Evolutionary conservation across 2,797 vertebrate species (phyloP).

Genomic region (Cyprinella venusta): DNA sequence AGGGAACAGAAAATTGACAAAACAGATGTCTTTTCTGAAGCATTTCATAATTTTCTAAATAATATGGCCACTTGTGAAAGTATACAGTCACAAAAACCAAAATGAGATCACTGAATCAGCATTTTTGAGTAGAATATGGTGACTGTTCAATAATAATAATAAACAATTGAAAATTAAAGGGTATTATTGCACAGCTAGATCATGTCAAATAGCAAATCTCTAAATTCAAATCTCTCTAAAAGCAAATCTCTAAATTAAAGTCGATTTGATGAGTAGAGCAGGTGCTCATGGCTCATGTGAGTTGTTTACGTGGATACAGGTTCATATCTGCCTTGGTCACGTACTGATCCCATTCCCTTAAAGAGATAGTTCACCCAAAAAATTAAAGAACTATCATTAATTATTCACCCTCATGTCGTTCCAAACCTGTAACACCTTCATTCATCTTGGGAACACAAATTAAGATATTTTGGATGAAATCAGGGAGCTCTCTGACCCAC

Average conservation of each 20-base stretch:
- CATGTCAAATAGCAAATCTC: not conserved
- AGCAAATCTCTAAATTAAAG: too few relatives aligned
- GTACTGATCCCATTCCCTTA: not conserved
- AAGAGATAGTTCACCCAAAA: too few relatives aligned
- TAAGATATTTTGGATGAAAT: too few relatives aligned
- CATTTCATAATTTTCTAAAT: not conserved
- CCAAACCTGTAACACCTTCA: too few relatives aligned
- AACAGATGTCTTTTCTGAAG: slow-evolving; percentile 35
- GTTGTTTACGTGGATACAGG: not conserved
- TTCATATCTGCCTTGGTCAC: not conserved
- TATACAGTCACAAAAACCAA: not conserved
- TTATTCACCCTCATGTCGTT: too few relatives aligned
- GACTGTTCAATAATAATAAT: not conserved
- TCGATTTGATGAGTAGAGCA: too few relatives aligned
- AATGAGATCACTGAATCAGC: not conserved
- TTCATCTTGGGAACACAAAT: too few relatives aligned
- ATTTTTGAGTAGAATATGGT: not conserved
- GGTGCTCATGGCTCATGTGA: not conserved
- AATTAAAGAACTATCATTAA: too few relatives aligned
- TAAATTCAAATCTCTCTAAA: too few relatives aligned
- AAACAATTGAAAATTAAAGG: not conserved
- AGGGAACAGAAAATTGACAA: slow-evolving; percentile 10
- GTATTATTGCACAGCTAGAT: not conserved
- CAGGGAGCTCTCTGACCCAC: too few relatives aligned
- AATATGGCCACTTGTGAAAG: not conserved